A percentile compares a stretch with the other conserved stretches of the same genome.
These are phyloP conservation scores for Epinotia brunnichana DNA, from an alignment of 2,888 invertebrate species.

Conservation along the genomic window DNA sequence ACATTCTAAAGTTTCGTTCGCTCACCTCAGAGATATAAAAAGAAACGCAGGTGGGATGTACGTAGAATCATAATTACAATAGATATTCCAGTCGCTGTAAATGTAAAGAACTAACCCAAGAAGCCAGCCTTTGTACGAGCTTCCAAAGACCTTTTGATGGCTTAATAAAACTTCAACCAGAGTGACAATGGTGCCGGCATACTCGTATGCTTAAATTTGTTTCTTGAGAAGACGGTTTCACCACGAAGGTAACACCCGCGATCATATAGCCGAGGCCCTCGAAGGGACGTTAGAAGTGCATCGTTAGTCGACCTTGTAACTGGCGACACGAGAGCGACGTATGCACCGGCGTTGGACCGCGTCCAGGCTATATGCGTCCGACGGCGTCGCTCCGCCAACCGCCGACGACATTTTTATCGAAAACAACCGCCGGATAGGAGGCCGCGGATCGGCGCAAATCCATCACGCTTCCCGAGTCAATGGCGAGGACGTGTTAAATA, in stretches of 20 bases:
- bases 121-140: neutral
- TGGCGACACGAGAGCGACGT: constrained; percentile 65
- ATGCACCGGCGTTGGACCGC: constrained; percentile 73
- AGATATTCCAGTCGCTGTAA: neutral
- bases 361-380: constrained; percentile 79
- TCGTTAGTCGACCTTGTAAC: constrained; percentile 71
- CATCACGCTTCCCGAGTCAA: constrained; percentile 80
- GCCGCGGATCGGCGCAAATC: constrained; percentile 74
- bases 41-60: constrained; percentile 37
- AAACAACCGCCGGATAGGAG: constrained; percentile 78
- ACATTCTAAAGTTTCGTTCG: constrained; percentile 60
- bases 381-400: constrained; percentile 74
- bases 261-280: constrained; percentile 35
- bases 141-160: neutral
- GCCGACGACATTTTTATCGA: constrained; percentile 78
- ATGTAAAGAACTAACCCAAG: neutral
- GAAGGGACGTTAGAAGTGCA: constrained; percentile 51
- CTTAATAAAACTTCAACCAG: neutral
- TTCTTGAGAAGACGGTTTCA: neutral
- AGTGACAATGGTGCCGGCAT: no score
- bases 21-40: constrained; percentile 45
- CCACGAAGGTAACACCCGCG: constrained; percentile 5
- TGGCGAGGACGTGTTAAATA: constrained; percentile 80
- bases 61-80: neutral
- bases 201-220: neutral